Conservation (phyloP, 2,888 invertebrate species). For the Cheilosia vernalis region DNA sequence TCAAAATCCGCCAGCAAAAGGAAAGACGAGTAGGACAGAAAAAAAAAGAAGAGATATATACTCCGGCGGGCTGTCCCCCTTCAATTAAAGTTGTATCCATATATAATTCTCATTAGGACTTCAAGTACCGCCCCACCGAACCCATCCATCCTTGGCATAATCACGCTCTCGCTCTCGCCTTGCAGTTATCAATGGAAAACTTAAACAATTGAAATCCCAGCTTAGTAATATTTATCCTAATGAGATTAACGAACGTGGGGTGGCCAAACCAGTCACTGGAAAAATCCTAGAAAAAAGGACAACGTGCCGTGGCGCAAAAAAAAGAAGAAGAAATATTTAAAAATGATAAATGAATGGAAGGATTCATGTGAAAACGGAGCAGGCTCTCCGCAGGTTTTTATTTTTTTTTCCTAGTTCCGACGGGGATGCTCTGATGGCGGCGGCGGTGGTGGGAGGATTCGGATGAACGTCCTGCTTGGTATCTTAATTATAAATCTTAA, state of each 20-base stretch:
- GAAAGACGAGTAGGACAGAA: slow-evolving; percentile 7
- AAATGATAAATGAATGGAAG: slow-evolving; percentile 75
- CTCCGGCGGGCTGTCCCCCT: slow-evolving; percentile 6
- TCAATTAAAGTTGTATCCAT: slow-evolving; percentile 75
- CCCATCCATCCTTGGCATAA: slow-evolving; percentile 67
- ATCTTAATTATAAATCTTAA: slow-evolving; percentile 75
- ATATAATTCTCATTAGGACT: slow-evolving; percentile 75
- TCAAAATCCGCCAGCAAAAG: slow-evolving; percentile 42
- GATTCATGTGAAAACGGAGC: slow-evolving; percentile 74
- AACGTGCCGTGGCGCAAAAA: slow-evolving; percentile 62
- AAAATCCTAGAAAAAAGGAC: slow-evolving; percentile 58
- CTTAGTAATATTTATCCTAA: slow-evolving; percentile 75
- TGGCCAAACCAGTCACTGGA: slow-evolving; percentile 49
- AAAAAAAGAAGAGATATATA: slow-evolving; percentile 34
- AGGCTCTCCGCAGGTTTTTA: slow-evolving; percentile 53
- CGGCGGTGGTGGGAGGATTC: slow-evolving; percentile 29
- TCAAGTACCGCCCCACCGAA: slow-evolving; percentile 58
- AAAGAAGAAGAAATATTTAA: slow-evolving; percentile 39
- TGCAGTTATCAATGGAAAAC: slow-evolving; percentile 74
- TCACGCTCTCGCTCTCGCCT: slow-evolving; percentile 49
- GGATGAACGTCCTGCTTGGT: slow-evolving; percentile 71
- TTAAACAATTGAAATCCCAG: slow-evolving; percentile 75
- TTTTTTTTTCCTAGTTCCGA: slow-evolving; percentile 34
- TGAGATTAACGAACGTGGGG: slow-evolving; percentile 69
- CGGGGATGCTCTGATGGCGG: slow-evolving; percentile 36